Conservation (phyloP, 2,113 vertebrate species). For the Sapayoa aenigma region DNA sequence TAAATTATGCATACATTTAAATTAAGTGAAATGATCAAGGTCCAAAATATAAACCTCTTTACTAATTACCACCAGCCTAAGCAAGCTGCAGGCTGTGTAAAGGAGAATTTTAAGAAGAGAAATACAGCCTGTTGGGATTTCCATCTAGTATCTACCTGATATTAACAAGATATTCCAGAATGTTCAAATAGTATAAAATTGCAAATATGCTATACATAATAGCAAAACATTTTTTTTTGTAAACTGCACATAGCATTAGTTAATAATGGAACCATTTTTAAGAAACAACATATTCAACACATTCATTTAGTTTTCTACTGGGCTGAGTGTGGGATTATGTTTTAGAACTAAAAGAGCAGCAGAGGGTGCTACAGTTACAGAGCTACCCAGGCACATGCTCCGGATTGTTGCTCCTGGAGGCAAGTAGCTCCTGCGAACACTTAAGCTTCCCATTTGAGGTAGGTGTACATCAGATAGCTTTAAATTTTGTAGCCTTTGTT, state of each 20-base stretch:
- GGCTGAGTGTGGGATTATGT: not conserved
- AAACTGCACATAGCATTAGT: not conserved
- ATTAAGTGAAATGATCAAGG: not conserved
- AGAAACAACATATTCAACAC: not conserved
- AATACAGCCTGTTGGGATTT: not conserved
- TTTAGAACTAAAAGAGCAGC: slow-evolving; percentile 61
- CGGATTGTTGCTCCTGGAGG: not conserved
- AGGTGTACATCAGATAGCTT: not conserved
- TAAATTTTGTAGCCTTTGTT: not conserved
- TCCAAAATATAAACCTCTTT: not conserved
- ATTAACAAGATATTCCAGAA: not conserved
- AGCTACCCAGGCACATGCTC: not conserved
- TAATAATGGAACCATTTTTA: not conserved
- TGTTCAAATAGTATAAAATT: not conserved
- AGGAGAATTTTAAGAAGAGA: not conserved
- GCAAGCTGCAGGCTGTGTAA: not conserved
- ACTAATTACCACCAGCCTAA: not conserved
- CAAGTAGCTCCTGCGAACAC: not conserved
- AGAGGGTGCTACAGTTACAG: slow-evolving; percentile 75
- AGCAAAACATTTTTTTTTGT: not conserved
- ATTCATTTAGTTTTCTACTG: not conserved
- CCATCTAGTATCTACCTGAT: not conserved
- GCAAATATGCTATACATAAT: not conserved
- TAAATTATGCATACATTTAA: not conserved
- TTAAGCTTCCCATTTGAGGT: not conserved